Evolutionary conservation across 2,888 invertebrate species (phyloP), one percentile per base, ranked within the genome.

Genomic region (Hypsopygia costalis): DNA sequence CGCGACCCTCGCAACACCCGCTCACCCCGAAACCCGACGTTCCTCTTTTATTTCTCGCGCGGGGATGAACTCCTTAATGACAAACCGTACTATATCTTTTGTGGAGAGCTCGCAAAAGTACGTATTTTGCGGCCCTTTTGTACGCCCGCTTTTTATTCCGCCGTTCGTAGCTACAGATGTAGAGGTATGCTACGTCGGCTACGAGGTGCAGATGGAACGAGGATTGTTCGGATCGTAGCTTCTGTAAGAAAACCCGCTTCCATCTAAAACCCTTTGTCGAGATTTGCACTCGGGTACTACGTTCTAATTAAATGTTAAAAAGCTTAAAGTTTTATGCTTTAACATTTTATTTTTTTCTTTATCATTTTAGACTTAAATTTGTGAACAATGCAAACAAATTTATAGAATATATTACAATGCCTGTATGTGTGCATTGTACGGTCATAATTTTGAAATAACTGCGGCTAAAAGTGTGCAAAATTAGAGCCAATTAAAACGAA

Each of bases 21-120:
- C 54, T 70, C 69, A 62, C 71, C 72, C 75, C 67, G 64, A 75
- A 75, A 73, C 69, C 74, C 79, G 60, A 66, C 77, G 77, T 78
- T 78, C 82, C 86, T 86, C 87, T 88, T 88, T 88, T 87, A 87
- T 87, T 88, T 87, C 87, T 82, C 83, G 86, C 83, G 82, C 83
- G 83, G 86, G 85, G 86, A 87, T 88, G 87, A 88, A 88, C 87
- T 88, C 87, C 87, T 88, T 88, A 87, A 88, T 87, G 87, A 87
- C 87, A 88, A 87, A 88, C 87, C 87, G 85, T 87, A 87, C 87
- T 88, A 87, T 88, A 87, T 88, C 87, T 88, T 86, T 87, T 88
- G 87, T 87, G 82, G 81, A 86, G 81, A 82, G 81, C 82, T 81
- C 81, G 82, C 81, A 81, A 82, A 82, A 88, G 86, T 86, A 87